A percentile compares a stretch with the other conserved stretches of the same genome.
phyloP scores from a whole-genome alignment of 2,888 invertebrate genomes.

The Oeneis ivallda region DNA sequence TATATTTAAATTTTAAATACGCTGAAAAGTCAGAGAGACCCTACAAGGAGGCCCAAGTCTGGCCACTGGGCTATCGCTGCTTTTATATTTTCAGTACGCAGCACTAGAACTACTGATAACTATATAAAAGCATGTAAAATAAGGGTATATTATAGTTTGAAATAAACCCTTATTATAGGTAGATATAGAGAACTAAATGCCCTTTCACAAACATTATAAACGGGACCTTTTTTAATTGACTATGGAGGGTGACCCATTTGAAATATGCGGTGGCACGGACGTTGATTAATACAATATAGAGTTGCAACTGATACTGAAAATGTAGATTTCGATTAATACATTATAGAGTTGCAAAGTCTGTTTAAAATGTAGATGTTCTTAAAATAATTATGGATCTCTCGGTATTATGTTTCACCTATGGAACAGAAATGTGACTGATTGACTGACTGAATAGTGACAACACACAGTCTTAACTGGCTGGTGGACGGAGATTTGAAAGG shows the following conservation, averaged over 20 bases:
- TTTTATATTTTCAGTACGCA: too few relatives aligned
- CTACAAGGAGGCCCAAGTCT: too few relatives aligned
- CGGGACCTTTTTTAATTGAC: constrained; percentile 15
- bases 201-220: constrained; percentile 7
- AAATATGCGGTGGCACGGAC: constrained; percentile 11
- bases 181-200: neutral
- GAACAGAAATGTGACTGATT: too few relatives aligned
- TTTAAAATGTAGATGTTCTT: neutral
- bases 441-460: too few relatives aligned
- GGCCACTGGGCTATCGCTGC: too few relatives aligned
- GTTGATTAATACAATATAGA: constrained; percentile 12
- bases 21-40: too few relatives aligned
- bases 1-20: too few relatives aligned
- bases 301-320: constrained; percentile 3
- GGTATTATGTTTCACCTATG: too few relatives aligned
- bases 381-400: neutral
- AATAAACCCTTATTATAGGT: neutral
- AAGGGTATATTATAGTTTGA: neutral
- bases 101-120: too few relatives aligned
- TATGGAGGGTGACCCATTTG: constrained; percentile 14
- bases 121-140: too few relatives aligned
- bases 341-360: constrained; percentile 7
- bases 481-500: too few relatives aligned
- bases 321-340: constrained; percentile 13
- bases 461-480: too few relatives aligned